These are phyloP conservation scores for Phalacrocorax carbo DNA, from an alignment of 2,113 vertebrate species.

Conservation along the genomic window DNA sequence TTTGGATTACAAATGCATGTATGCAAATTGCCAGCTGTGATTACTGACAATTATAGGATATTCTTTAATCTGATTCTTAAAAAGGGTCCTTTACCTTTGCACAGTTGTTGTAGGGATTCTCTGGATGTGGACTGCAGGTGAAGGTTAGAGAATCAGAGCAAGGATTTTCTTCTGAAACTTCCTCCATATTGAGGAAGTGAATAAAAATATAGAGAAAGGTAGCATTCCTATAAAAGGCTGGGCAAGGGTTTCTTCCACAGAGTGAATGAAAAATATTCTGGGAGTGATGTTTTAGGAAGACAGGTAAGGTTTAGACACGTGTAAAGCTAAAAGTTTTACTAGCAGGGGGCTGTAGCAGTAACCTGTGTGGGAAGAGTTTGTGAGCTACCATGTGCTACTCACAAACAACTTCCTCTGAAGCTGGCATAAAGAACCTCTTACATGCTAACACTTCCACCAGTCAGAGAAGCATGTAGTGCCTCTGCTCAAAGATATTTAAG, in stretches of 20 bases:
- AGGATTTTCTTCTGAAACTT: neutral
- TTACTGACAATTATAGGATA: neutral
- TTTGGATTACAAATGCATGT: neutral
- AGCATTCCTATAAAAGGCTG: neutral
- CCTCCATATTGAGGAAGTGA: neutral
- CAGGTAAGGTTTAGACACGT: neutral
- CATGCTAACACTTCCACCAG: neutral
- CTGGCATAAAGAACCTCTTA: neutral
- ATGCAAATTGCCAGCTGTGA: neutral
- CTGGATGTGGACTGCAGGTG: neutral
- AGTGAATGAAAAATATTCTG: neutral
- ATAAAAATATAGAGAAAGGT: neutral
- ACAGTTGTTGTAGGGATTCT: neutral
- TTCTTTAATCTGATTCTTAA: neutral
- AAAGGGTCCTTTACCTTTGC: neutral
- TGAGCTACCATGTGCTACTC: neutral
- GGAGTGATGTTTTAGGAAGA: neutral
- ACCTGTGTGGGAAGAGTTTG: neutral
- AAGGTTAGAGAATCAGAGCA: neutral
- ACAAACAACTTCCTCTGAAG: neutral
- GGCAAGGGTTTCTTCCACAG: neutral
- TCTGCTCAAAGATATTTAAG: neutral
- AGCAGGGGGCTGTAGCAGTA: neutral
- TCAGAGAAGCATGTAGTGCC: neutral
- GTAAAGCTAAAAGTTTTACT: neutral